Evolutionary conservation across 2,888 invertebrate genomes (phyloP), one percentile per base, ranked within the genome.

Genomic region (Drosophila bunnanda): DNA sequence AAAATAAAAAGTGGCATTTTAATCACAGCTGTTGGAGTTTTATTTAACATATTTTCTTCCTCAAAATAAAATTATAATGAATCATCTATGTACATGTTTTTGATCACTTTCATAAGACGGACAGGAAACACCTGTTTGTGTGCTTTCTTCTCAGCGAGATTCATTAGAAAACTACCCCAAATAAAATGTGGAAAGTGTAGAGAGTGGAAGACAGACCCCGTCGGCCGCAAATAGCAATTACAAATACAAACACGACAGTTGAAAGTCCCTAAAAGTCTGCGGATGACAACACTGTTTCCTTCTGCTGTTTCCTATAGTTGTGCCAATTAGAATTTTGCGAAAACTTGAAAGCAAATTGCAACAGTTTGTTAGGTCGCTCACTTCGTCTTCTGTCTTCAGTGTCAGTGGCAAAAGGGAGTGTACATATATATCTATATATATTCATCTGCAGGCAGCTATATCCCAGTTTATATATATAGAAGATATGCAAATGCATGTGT

Each of bases 321-420:
- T 81, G 73, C 85, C 89, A 89, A 88, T 89, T 89, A 84, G 79
- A 89, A 79, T 89, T 84, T 72, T 61, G 67, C 82, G 76, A 81
- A 87, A 86, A 87, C 72, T 83, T 84, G 69, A 55, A 64, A 87
- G 82, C 81, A 80, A 89, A 84, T 83, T 83, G 87, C 79, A 81
- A 77, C 88, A 89, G 75, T 87, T 83, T 80, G 75, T 73, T 70
- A 62, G 52, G 54, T 61, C 48, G 43, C 32, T 38, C 38, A 32
- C 28, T 30, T 10, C 6, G 30, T n/a, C 13, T n/a, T n/a, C 64
- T 34, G 53, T 52, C 55, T 44, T 66, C 76, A 84, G 66, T 67
- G 57, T 39, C 67, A 67, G 75, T 84, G 79, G 66, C 78, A 82
- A 85, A 85, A 67, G 58, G 67, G 34, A 34, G 9, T 22, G 15